Evolutionary conservation across 2,888 invertebrate genomes (phyloP).

Genomic region (Xylota segnis): DNA sequence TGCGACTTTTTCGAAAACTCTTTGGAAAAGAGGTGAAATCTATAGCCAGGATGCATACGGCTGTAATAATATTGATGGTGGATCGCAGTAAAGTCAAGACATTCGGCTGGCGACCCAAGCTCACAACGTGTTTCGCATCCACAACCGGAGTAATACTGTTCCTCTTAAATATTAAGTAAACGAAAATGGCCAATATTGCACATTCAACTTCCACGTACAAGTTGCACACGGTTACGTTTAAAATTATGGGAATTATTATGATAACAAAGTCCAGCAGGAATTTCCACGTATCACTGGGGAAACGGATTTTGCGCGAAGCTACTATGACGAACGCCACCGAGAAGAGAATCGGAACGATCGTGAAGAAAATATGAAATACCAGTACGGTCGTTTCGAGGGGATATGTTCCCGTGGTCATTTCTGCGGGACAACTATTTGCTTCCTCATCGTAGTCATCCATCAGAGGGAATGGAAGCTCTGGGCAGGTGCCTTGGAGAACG

Average conservation of each 20-base stretch:
- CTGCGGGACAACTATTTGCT: constrained; percentile 31
- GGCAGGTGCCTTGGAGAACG: constrained; percentile 26
- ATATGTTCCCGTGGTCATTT: constrained; percentile 27
- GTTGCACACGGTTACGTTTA: constrained; percentile 86
- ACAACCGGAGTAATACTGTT: constrained; percentile 7
- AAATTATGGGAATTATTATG: constrained; percentile 86
- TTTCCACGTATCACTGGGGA: constrained; percentile 67
- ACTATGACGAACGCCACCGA: constrained; percentile 48
- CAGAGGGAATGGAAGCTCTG: constrained; percentile 4
- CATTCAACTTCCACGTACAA: constrained; percentile 80
- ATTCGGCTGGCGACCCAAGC: constrained; percentile 80
- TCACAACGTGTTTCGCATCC: constrained; percentile 53
- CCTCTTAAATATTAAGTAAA: neutral
- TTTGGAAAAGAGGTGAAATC: constrained; percentile 96
- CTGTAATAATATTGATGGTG: constrained; percentile 90
- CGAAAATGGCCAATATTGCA: neutral
- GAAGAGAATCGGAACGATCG: constrained; percentile 78
- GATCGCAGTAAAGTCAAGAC: constrained; percentile 90
- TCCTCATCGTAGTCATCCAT: neutral
- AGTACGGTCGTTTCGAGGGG: constrained; percentile 75
- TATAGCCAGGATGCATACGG: constrained; percentile 95
- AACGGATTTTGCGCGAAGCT: constrained; percentile 19
- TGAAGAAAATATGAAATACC: constrained; percentile 78
- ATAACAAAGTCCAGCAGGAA: constrained; percentile 86
- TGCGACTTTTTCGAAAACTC: constrained; percentile 94